Percentiles rank a stretch among this genome's conserved stretches.
Evolutionary conservation across 1,140 invertebrate species (phyloP).

Genomic region (Watersipora subatra): DNA sequence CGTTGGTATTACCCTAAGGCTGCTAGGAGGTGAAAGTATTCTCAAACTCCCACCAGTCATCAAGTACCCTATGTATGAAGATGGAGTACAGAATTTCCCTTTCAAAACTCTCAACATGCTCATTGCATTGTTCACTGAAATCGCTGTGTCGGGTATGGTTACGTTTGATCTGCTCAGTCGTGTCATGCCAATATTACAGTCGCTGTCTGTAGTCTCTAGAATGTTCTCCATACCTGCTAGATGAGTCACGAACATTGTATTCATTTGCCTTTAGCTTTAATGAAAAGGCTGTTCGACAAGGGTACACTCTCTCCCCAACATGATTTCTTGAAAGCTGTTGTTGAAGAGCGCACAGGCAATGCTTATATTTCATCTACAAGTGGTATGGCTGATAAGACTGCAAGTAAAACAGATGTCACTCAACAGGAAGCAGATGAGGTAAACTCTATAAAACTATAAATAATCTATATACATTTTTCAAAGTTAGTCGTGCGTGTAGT

Average conservation of each 20-base stretch:
- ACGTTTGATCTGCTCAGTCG: constrained; percentile 42
- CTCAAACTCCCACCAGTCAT: constrained; percentile 68
- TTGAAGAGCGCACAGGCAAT: background rate
- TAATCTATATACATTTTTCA: no score
- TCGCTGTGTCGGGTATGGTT: constrained; percentile 41
- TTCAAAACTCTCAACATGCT: constrained; percentile 46
- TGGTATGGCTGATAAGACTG: no score
- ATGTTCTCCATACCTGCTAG: no score
- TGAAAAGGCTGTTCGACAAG: background rate
- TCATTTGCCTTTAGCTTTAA: background rate
- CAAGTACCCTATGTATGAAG: constrained; percentile 72
- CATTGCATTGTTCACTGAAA: constrained; percentile 50
- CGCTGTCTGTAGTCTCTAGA: no score
- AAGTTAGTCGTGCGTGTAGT: no score
- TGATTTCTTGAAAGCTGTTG: background rate
- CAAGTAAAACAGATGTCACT: no score
- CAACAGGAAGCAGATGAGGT: no score
- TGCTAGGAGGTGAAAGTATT: constrained; percentile 73
- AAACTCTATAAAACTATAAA: no score
- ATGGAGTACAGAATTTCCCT: constrained; percentile 52
- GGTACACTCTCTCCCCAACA: background rate
- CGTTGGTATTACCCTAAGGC: constrained; percentile 68
- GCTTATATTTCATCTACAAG: background rate
- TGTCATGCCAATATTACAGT: constrained; percentile 22
- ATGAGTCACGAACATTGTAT: no score